These are phyloP conservation scores for Lepus americanus DNA, from an alignment of 2,113 vertebrate species.

Conservation along the genomic window DNA sequence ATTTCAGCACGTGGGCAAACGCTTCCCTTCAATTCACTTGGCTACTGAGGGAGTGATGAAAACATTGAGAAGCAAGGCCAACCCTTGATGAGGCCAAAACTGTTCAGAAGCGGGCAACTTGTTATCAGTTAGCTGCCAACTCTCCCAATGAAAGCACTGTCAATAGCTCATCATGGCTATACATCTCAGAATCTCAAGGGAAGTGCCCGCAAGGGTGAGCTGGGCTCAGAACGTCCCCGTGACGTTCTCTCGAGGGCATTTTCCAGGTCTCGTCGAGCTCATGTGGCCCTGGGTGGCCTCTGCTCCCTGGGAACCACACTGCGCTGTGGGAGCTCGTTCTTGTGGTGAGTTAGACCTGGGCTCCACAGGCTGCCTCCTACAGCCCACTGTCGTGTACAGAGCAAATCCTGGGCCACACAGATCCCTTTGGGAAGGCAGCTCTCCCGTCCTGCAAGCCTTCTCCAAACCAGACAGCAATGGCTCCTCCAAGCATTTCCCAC, in stretches of 20 bases:
- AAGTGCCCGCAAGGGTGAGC: neutral
- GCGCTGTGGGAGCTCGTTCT: neutral
- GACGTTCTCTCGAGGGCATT: neutral
- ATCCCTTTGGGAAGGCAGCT: neutral
- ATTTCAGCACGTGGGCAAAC: neutral
- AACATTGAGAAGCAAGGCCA: conserved; percentile 7
- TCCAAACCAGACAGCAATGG: neutral
- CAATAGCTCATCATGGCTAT: neutral
- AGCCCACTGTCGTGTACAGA: neutral
- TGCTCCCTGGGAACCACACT: neutral
- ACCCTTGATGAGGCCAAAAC: neutral
- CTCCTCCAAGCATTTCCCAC: neutral
- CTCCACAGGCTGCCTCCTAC: too few relatives aligned
- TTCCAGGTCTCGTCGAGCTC: neutral
- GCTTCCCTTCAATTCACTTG: neutral
- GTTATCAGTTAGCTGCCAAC: neutral
- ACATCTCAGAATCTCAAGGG: neutral
- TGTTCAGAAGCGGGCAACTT: neutral
- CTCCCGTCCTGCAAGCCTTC: neutral
- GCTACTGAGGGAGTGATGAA: neutral
- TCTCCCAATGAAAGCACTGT: neutral
- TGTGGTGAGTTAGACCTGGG: neutral
- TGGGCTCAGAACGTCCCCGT: neutral
- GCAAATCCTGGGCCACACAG: too few relatives aligned
- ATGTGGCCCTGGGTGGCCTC: neutral